Conservation (phyloP, 2,113 vertebrate species). For the Festucalex cinctus region DNA sequence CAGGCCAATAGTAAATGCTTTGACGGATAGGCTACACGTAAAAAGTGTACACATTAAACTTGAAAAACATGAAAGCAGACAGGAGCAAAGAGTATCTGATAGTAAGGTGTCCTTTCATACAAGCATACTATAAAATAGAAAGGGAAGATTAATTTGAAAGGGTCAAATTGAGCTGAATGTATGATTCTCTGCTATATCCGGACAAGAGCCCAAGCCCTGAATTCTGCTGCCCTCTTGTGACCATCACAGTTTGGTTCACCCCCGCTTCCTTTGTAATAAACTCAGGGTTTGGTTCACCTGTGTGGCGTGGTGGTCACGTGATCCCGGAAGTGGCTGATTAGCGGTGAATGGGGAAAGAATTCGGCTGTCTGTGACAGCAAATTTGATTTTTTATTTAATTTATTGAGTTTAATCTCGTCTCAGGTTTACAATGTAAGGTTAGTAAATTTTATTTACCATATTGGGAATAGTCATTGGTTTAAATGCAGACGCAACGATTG, state of each 20-base stretch:
- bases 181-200: neutral
- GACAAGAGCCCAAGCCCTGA: slow-evolving; percentile 3
- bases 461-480: no score
- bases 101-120: neutral
- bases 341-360: no score
- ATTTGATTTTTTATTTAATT: no score
- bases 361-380: no score
- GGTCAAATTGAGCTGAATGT: neutral
- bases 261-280: no score
- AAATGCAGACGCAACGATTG: no score
- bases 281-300: no score
- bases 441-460: neutral
- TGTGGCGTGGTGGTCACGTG: no score
- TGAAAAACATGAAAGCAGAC: neutral
- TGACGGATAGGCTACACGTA: neutral
- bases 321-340: no score
- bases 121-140: neutral
- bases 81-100: neutral
- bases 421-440: neutral
- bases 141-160: neutral
- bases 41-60: neutral
- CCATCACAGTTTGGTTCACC: no score
- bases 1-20: slow-evolving; percentile 5
- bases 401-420: no score
- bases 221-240: slow-evolving; percentile 58